Evolutionary conservation across 2,113 vertebrate species (phyloP).

Genomic region (Ammodytes dubius): DNA sequence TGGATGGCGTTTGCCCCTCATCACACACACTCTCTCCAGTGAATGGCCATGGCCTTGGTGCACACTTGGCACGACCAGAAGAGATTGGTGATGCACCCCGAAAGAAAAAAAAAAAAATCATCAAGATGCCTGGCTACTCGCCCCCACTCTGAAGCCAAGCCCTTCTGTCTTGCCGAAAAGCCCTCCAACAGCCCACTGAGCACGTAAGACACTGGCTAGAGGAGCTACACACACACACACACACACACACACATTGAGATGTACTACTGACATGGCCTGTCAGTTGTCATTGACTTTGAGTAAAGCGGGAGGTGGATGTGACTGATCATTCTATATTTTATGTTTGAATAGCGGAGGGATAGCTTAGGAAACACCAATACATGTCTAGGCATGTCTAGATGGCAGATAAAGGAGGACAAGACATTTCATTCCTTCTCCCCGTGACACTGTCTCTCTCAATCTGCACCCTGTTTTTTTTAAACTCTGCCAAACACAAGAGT

Average conservation of each 20-base stretch:
- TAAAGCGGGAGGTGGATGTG: slow-evolving; percentile 25
- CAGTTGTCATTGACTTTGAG: slow-evolving; percentile 11
- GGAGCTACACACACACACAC: slow-evolving; percentile 31
- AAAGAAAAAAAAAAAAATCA: slow-evolving; percentile 71
- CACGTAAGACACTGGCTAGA: slow-evolving; percentile 64
- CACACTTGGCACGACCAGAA: slow-evolving; percentile 76
- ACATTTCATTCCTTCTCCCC: slow-evolving; percentile 68
- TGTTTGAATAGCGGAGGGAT: slow-evolving; percentile 32
- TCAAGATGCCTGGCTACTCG: slow-evolving; percentile 82
- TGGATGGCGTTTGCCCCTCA: slow-evolving; percentile 50
- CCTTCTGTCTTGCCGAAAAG: slow-evolving; percentile 84
- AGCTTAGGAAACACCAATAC: slow-evolving; percentile 17
- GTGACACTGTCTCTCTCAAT: slow-evolving; percentile 81
- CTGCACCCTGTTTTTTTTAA: slow-evolving; percentile 62
- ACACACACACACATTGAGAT: slow-evolving; percentile 23
- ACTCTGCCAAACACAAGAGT: slow-evolving; percentile 77
- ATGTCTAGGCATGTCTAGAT: slow-evolving; percentile 31
- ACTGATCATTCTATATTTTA: slow-evolving; percentile 23
- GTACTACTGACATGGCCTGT: slow-evolving; percentile 38
- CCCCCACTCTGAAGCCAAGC: slow-evolving; percentile 81
- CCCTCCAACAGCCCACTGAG: slow-evolving; percentile 84
- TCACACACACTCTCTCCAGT: slow-evolving; percentile 59
- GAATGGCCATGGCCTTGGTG: slow-evolving; percentile 79
- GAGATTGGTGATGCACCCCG: slow-evolving; percentile 80
- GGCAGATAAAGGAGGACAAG: slow-evolving; percentile 69